Percentiles rank a stretch among this genome's conserved stretches.
Conservation (phyloP, 1,140 invertebrate species). For the Himalopsyche phryganea region DNA sequence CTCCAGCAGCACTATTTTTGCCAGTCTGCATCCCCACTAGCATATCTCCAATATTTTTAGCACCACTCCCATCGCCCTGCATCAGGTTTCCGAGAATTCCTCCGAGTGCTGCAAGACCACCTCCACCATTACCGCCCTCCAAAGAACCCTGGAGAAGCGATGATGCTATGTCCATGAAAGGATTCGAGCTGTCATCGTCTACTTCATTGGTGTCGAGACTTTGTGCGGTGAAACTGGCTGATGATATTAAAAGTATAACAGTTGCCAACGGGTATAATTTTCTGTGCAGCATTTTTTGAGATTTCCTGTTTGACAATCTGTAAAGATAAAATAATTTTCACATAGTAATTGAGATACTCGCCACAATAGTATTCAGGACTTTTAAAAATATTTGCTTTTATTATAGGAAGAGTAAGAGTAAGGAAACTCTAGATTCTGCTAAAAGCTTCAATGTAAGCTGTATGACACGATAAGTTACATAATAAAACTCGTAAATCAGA, state of each 20-base stretch:
- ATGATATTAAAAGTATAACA: neutral
- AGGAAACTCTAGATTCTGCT: too few species aligned
- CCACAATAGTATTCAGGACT: too few species aligned
- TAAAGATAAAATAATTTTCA: too few species aligned
- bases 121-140: conserved; percentile 46
- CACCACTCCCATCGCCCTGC: conserved; percentile 50
- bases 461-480: too few species aligned
- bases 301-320: too few species aligned
- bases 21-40: conserved; percentile 38
- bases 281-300: too few species aligned
- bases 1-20: conserved; percentile 28
- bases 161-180: conserved; percentile 55
- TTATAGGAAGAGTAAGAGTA: too few species aligned
- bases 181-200: conserved; percentile 48
- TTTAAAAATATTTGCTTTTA: too few species aligned
- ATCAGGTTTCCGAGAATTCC: conserved; percentile 55
- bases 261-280: too few species aligned
- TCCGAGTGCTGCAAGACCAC: conserved; percentile 45
- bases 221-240: conserved; percentile 20
- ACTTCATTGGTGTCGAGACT: conserved; percentile 26
- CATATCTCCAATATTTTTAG: conserved; percentile 42
- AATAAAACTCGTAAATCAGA: too few species aligned
- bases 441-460: too few species aligned
- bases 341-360: too few species aligned
- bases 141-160: conserved; percentile 54